Percentiles rank a stretch among this genome's conserved stretches.
Conservation (phyloP, 2,888 invertebrate species). For the Stenodema calcarata region DNA sequence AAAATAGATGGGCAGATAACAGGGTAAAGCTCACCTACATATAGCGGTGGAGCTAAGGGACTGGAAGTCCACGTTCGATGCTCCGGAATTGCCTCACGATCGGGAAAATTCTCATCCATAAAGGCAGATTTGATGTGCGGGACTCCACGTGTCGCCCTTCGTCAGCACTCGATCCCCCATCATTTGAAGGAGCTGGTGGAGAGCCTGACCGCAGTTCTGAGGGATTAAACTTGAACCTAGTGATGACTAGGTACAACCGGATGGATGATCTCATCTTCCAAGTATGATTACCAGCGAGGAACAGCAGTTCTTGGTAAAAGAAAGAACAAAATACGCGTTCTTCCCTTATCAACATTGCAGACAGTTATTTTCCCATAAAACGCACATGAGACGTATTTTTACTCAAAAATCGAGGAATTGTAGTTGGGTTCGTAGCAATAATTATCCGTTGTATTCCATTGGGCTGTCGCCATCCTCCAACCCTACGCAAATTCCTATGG, state of each 20-base stretch:
- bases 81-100: neutral
- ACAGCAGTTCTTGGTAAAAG: too few relatives aligned
- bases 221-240: neutral
- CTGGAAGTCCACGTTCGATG: neutral
- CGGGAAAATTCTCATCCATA: neutral
- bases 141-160: neutral
- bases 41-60: neutral
- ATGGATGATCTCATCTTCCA: neutral
- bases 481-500: too few relatives aligned
- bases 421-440: too few relatives aligned
- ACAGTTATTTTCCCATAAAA: too few relatives aligned
- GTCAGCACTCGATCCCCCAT: neutral
- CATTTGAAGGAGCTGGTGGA: neutral
- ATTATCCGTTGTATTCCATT: too few relatives aligned
- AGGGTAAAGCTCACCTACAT: too few relatives aligned
- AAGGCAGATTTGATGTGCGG: neutral
- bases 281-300: neutral
- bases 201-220: neutral
- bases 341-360: too few relatives aligned
- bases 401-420: too few relatives aligned
- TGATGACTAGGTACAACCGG: neutral
- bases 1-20: too few relatives aligned
- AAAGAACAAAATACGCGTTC: too few relatives aligned
- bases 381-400: too few relatives aligned
- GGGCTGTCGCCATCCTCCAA: too few relatives aligned